Base-by-base conservation (phyloP, 2,113 vertebrate genomes). In the Spheniscus mendiculus region DNA sequence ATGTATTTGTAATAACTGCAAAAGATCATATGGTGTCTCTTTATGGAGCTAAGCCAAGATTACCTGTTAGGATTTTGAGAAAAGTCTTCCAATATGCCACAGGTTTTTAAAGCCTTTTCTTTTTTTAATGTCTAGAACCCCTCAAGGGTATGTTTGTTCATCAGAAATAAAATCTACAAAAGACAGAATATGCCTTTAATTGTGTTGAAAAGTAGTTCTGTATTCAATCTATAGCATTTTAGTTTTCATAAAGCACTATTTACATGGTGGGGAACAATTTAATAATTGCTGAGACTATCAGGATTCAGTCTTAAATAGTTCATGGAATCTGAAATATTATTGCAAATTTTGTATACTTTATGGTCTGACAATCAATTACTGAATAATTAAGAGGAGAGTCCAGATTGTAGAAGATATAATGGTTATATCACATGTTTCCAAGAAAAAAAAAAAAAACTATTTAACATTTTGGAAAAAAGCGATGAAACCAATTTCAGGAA, bases 21-120 rank as follows among this genome's bases (percentile, higher is more conserved):
- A 55, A 61, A 72, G 52, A 32, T 18, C 3, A 0, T 15, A 38
- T 7, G 0, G 9, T 45, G 4, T 65, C 34, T n/a, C 3, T n/a
- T 50, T 73, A 67, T 42, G 26, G 19, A 83, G 5, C 29, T 12
- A 78, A 78, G 40, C 4, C 8, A 56, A 66, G 21, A 50, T 44
- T 44, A 36, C 2, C 6, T 40, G 13, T 47, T 21, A 32, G 12
- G 7, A 53, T 71, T 93, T 71, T 71, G 15, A 61, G 36, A 89
- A 74, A 52, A 9, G 10, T 66, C 16, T 71, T 63, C 11, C 25
- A 50, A 19, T 70, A 58, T 30, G 6, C 8, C 17, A 50, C 12
- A 59, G 17, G 4, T 55, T 7, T 63, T 63, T 50, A 53, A 76
- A n/a, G 5, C 2, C 5, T 38, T 76, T 74, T 36, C 2, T 15